phyloP scores from a whole-genome alignment of 1,140 invertebrate genomes.

The Lanistes nyassanus region DNA sequence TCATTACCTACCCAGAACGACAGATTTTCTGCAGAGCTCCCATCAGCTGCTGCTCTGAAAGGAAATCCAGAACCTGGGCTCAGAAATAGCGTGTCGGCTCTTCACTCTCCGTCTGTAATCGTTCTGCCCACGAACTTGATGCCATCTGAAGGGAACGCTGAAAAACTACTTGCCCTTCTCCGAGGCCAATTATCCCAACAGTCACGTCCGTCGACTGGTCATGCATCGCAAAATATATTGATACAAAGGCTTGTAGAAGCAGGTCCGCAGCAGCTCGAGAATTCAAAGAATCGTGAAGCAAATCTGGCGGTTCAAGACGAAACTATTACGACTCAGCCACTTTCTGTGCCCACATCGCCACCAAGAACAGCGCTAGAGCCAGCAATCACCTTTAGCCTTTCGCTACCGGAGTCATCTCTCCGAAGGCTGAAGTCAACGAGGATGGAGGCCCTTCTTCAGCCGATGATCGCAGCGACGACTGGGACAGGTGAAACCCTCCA shows the following conservation, averaged over 20 bases:
- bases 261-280: background rate
- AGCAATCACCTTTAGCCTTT: slow-evolving; percentile 14
- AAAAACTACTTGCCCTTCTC: background rate
- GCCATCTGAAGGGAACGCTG: background rate
- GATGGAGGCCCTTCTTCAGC: slow-evolving; percentile 11
- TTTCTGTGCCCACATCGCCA: background rate
- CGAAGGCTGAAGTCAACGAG: background rate
- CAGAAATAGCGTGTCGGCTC: background rate
- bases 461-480: slow-evolving; percentile 11
- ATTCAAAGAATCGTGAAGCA: background rate
- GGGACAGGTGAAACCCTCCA: slow-evolving; percentile 1
- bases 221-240: background rate
- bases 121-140: background rate
- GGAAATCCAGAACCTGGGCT: background rate
- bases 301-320: background rate
- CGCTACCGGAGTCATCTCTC: slow-evolving; percentile 1
- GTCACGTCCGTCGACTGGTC: background rate
- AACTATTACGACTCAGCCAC: background rate
- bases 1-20: background rate
- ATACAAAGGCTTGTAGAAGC: background rate
- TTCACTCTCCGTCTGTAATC: background rate
- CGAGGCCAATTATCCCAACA: background rate
- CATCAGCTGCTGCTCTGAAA: background rate
- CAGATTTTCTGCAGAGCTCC: background rate
- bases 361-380: slow-evolving; percentile 1